Evolutionary conservation across 2,113 vertebrate species (phyloP).

Genomic region (Ovibos moschatus): DNA sequence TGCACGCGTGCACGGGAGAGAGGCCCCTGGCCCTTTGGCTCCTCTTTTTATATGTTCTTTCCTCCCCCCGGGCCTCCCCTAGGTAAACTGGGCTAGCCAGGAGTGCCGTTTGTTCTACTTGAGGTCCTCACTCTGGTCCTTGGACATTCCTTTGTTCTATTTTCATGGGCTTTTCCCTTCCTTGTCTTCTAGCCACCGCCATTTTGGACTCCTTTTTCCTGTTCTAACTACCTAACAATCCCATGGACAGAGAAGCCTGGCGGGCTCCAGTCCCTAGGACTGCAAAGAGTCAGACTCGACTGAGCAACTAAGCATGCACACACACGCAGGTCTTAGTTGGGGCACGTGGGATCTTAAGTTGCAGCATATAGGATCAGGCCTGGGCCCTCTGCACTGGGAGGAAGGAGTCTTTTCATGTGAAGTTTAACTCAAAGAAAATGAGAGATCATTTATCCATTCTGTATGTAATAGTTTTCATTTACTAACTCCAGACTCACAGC

Average conservation of each 20-base stretch:
- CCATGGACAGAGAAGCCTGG: background rate
- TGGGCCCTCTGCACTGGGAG: background rate
- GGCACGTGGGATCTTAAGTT: background rate
- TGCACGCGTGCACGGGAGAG: rapidly evolving
- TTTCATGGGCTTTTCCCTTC: background rate
- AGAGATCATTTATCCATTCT: background rate
- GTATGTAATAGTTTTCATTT: background rate
- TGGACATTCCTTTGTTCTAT: background rate
- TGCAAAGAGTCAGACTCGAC: background rate
- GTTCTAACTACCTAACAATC: background rate
- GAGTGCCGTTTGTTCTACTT: background rate
- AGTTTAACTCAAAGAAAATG: background rate
- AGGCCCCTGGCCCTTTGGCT: background rate
- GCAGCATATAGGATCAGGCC: background rate
- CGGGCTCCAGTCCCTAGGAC: background rate
- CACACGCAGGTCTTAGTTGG: background rate
- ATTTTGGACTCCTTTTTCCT: background rate
- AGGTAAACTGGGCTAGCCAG: background rate
- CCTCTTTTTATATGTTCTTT: background rate
- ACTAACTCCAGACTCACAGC: background rate
- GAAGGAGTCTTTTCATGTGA: background rate
- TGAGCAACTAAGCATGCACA: background rate
- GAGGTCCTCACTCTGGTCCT: background rate
- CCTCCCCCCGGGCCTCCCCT: background rate
- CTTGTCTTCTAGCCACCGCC: background rate